A percentile compares a stretch with the other conserved stretches of the same genome.
Evolutionary conservation across 2,113 vertebrate genomes (phyloP).

Genomic region (Malaclemys terrapin): DNA sequence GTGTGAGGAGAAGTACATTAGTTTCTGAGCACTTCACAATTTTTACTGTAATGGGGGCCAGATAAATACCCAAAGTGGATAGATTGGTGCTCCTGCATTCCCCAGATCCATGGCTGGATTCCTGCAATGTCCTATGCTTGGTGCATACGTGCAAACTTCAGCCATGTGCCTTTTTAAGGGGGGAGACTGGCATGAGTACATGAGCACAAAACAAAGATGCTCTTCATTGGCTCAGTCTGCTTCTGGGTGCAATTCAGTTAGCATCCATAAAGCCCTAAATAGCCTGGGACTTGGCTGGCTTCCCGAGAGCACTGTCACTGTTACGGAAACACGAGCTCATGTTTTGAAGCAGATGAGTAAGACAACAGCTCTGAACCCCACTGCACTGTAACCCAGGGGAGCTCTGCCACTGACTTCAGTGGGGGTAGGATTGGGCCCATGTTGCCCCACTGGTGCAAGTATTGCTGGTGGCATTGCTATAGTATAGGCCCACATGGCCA

Average conservation of each 20-base stretch:
- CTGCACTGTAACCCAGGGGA: neutral
- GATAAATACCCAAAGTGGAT: neutral
- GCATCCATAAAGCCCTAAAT: neutral
- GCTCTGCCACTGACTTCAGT: neutral
- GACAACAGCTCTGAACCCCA: neutral
- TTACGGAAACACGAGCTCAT: neutral
- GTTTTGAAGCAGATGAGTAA: neutral
- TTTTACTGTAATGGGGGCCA: neutral
- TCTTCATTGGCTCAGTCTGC: neutral
- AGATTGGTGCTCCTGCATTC: too few species aligned
- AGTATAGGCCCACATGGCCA: neutral
- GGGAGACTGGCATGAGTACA: neutral
- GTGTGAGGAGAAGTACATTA: too few species aligned
- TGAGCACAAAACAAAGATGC: neutral
- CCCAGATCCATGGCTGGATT: neutral
- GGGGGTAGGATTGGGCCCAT: neutral
- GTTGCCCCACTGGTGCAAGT: neutral
- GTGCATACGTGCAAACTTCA: neutral
- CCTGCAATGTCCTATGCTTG: neutral
- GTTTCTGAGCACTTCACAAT: too few species aligned
- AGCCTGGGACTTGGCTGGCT: neutral
- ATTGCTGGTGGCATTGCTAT: neutral
- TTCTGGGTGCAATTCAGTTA: neutral
- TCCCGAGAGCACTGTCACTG: neutral
- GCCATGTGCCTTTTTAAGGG: neutral